Evolutionary conservation across 2,113 vertebrate species (phyloP).

Genomic region (Xerus inauris): DNA sequence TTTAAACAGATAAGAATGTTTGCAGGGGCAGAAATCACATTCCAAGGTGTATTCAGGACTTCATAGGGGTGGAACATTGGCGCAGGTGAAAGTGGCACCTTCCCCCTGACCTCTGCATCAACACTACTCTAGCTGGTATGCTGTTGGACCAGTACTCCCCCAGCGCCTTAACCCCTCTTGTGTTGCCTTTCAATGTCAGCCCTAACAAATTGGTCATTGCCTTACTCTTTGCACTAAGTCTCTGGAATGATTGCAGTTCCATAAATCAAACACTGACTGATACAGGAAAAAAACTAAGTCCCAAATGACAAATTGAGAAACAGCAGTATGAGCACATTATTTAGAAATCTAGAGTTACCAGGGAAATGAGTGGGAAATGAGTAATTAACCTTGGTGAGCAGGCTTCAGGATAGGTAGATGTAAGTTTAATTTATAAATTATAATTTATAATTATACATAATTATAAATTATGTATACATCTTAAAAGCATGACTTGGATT

Average conservation of each 20-base stretch:
- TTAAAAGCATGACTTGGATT: neutral
- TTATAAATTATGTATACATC: no score
- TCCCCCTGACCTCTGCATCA: neutral
- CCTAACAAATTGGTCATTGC: neutral
- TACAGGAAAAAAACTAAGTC: neutral
- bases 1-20: neutral
- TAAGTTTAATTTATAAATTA: neutral
- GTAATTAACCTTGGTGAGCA: neutral
- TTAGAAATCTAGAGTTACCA: neutral
- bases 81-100: neutral
- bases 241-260: neutral
- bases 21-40: neutral
- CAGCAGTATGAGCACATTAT: neutral
- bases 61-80: neutral
- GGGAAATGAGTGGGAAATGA: neutral
- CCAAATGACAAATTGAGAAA: neutral
- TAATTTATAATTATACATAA: no score
- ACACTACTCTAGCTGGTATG: neutral
- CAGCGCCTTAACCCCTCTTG: neutral
- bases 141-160: neutral
- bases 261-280: neutral
- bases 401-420: neutral
- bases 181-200: neutral
- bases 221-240: neutral
- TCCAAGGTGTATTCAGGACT: neutral